Percentiles rank a stretch among this genome's conserved stretches.
phyloP scores from a whole-genome alignment of 2,113 vertebrate genomes.

The Seriola quinqueradiata region DNA sequence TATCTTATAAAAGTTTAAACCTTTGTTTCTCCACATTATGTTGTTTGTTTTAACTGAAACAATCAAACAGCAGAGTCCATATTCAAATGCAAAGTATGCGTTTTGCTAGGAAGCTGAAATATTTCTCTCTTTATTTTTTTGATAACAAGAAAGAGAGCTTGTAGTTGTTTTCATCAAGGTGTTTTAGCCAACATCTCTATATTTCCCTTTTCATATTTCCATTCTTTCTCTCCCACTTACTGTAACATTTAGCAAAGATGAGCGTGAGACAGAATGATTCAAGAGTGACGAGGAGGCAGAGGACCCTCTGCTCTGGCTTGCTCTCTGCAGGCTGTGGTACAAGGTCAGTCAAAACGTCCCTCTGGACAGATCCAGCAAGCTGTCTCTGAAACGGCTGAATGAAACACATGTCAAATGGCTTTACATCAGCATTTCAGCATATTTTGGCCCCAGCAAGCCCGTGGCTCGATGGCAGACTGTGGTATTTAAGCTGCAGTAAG shows the following conservation, averaged over 20 bases:
- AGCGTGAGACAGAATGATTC: background rate
- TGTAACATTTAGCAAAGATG: conserved; percentile 1
- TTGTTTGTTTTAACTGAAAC: conserved; percentile 1
- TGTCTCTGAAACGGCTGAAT: conserved; percentile 56
- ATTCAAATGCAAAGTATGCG: background rate
- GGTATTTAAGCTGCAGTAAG: background rate
- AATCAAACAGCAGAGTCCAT: background rate
- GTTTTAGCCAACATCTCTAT: background rate
- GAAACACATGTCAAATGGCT: conserved; percentile 54
- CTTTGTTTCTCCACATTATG: background rate
- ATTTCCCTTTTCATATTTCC: background rate
- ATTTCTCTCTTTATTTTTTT: background rate
- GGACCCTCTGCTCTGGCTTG: conserved; percentile 1
- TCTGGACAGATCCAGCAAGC: conserved; percentile 42
- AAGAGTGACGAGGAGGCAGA: background rate
- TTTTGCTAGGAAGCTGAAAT: background rate
- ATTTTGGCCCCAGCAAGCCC: conserved; percentile 31
- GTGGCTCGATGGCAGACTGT: background rate
- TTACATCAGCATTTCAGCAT: conserved; percentile 56
- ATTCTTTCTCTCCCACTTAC: background rate
- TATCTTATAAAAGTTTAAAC: background rate
- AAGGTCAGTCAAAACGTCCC: conserved; percentile 51
- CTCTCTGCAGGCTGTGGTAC: conserved; percentile 15
- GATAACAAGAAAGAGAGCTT: background rate
- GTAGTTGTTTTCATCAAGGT: background rate